phyloP scores from a whole-genome alignment of 2,113 vertebrate genomes.

The Zapornia atra region DNA sequence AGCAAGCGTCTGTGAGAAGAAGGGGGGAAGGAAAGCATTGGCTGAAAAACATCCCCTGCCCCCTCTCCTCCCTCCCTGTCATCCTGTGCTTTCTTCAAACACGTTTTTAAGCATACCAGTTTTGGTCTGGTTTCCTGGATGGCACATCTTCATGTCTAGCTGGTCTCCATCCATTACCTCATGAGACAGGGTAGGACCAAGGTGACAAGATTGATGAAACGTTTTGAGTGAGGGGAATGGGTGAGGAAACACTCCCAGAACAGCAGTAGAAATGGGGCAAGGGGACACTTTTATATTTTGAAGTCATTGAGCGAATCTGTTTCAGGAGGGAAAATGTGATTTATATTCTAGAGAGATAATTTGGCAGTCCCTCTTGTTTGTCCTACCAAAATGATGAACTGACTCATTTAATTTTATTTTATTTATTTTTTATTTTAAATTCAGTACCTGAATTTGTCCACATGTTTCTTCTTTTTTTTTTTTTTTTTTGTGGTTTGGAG shows the following conservation, averaged over 20 bases:
- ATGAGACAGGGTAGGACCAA: constrained; percentile 35
- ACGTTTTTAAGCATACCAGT: constrained; percentile 45
- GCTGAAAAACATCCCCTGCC: constrained; percentile 22
- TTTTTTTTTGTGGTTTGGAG: constrained; percentile 40
- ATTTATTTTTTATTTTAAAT: constrained; percentile 48
- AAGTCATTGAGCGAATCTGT: not conserved
- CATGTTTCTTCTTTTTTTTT: constrained; percentile 18
- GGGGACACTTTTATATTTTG: not conserved
- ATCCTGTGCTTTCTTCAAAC: constrained; percentile 30
- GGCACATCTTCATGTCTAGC: constrained; percentile 59
- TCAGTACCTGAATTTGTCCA: constrained; percentile 2
- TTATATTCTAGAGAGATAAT: constrained; percentile 28
- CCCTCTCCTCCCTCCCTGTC: not conserved
- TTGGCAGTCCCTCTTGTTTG: constrained; percentile 35
- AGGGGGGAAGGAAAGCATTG: not conserved
- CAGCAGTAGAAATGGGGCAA: not conserved
- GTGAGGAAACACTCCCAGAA: not conserved
- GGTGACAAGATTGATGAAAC: constrained; percentile 44
- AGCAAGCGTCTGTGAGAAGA: constrained; percentile 9
- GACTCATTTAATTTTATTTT: constrained; percentile 7
- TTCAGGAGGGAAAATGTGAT: not conserved
- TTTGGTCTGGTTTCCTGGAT: constrained; percentile 69
- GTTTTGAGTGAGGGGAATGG: not conserved
- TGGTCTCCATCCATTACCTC: constrained; percentile 49
- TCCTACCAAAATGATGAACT: constrained; percentile 3